Evolutionary conservation across 2,888 invertebrate species (phyloP), one percentile per base, ranked within the genome.

Genomic region (Reticulitermes lucifugus): DNA sequence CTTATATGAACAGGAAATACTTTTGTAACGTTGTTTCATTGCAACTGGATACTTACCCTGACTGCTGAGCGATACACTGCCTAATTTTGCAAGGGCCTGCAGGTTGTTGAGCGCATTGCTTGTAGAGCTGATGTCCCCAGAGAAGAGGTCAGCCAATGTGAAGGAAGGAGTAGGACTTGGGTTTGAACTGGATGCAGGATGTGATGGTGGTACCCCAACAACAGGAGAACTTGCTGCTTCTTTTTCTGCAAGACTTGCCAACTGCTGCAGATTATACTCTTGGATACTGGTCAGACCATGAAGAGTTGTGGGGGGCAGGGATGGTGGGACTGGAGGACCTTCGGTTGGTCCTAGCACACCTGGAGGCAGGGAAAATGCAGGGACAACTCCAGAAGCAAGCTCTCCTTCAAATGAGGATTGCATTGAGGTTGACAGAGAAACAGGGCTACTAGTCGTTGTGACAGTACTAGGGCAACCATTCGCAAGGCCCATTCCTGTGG

Each of bases 1-100:
- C 65, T 65, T 65, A 10, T 25, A 9, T n/a, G n/a, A 65, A 65
- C n/a, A 65, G 25, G 65, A 25, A n/a, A 65, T 25, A 6, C 3
- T 25, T 65, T 65, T 65, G 65, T 60, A n/a, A 60, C 2, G 65
- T 6, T 65, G 12, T n/a, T 25, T 6, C 65, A 65, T 0, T 25
- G 65, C 4, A n/a, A 65, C 9, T 65, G 65, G 65, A 5, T n/a
- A 85, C 86, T 89, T 88, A 92, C 92, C 92, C 89, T 91, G 91
- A 88, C 91, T 91, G 84, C 91, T 92, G 87, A 93, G 90, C n/a
- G 91, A 89, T 70, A 90, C 89, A 86, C 91, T 91, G 89, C 97
- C 97, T 85, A 98, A 93, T 91, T 98, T 98, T 86, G 97, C 97
- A 86, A 98, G 93, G 51, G 97, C 97, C 90, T 98, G 97, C 88